Conservation (phyloP, 2,797 vertebrate genomes). For the Myotis daubentonii region DNA sequence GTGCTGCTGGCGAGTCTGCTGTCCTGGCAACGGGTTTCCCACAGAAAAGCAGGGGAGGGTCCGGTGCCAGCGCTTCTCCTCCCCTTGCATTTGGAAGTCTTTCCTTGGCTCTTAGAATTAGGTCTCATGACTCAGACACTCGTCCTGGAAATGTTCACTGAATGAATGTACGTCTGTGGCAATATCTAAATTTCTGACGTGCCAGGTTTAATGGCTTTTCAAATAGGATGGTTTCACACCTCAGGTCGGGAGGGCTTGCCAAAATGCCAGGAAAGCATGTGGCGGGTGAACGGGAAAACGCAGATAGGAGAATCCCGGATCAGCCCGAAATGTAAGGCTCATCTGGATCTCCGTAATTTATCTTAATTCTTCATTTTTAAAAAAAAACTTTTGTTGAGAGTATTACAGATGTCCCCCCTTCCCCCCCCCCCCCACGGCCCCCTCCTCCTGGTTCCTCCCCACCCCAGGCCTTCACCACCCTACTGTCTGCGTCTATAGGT, state of each 20-base stretch:
- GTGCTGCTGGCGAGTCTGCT: constrained; percentile 31
- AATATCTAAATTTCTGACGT: constrained; percentile 1
- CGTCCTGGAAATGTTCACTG: constrained; percentile 49
- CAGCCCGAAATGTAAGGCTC: background rate
- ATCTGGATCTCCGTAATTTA: background rate
- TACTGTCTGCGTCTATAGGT: no score
- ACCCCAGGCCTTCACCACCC: no score
- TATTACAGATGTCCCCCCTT: no score
- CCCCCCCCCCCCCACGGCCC: no score
- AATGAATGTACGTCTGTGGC: background rate
- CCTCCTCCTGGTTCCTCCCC: no score
- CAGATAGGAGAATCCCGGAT: background rate
- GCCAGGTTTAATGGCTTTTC: background rate
- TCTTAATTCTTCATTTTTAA: no score
- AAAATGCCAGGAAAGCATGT: background rate
- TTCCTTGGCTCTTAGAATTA: constrained; percentile 48
- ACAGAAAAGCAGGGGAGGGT: constrained; percentile 57
- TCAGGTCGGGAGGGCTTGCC: background rate
- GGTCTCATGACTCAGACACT: constrained; percentile 71
- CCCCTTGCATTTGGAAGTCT: constrained; percentile 62
- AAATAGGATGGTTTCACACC: background rate
- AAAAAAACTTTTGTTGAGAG: no score
- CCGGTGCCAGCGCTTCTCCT: background rate
- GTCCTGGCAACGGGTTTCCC: constrained; percentile 79
- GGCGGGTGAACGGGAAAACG: background rate